Evolutionary conservation across 2,113 vertebrate species (phyloP), one percentile per base, ranked within the genome.

Genomic region (Natator depressus): DNA sequence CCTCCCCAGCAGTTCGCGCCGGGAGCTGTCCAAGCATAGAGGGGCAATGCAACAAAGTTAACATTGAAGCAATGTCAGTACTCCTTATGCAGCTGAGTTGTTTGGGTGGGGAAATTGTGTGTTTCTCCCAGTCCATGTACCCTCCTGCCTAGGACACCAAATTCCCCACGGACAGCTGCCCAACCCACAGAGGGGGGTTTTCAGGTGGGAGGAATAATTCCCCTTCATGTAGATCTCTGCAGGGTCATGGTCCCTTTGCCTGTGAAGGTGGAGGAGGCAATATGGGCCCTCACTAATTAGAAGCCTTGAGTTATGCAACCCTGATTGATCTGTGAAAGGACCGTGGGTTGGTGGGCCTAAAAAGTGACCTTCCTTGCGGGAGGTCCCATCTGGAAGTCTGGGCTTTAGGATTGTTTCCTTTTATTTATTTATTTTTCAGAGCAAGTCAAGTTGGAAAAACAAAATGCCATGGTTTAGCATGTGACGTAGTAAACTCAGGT

Each of bases 401-500:
- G 82, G 54, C 38, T 89, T 89, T 82, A 69, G 82, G 95, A 80
- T 75, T 54, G 53, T 69, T 88, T 54, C 31, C 83, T 8, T 85
- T 17, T 17, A 16, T 75, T 87, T 4, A 16, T 29, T 50, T 62
- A 6, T 46, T 88, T 93, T 88, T 42, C 72, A 82, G 5, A 89
- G 88, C 91, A 89, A 90, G 17, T 5, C 8, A 85, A 79, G 69
- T 79, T 53, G 42, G 38, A 80, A 94, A 92, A 90, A 10, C 42
- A 82, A 93, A 94, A 90, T 24, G 35, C 14, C 62, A 69, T 6
- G 29, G 27, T 62, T 62, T 62, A 14, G 59, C 27, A 27, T 16
- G 31, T 50, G 59, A 80, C 87, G 75, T 94, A 86, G 88, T 35
- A 85, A 96, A 90, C 8, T n/a, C 57, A 59, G 65, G 80, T 85